Evolutionary conservation across 2,797 vertebrate species (phyloP), one percentile per base, ranked within the genome.

Genomic region (Oryzias dopingdopingensis): DNA sequence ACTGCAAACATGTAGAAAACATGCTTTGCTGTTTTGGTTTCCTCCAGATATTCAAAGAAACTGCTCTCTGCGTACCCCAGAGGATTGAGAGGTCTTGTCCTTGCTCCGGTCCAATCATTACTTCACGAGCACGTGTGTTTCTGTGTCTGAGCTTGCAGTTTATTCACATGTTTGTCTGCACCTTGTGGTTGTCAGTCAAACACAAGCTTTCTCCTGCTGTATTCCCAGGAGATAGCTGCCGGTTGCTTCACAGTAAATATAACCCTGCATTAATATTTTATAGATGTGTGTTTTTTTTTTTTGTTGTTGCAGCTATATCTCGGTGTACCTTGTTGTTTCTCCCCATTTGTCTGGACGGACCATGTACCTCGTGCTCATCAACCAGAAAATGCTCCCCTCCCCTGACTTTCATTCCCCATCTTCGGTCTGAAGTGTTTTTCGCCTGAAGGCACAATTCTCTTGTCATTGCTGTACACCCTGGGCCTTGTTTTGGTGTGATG

Each of bases 241-340:
- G 78, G 76, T 84, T 74, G 79, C 82, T 79, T 88, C 83, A 84
- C 79, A 65, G 88, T 90, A 91, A 92, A 91, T 86, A 91, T 80
- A 88, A 56, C 72, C 71, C 32, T 12, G 32, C 70, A 90, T 92
- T 86, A 92, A 93, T 92, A 92, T 91, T 92, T 92, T 74, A 92
- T 91, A 44, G 41, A 73, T 49, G 72, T 76, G 75, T 86, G 5
- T 29, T 29, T 29, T 29, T 29, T 29, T 4, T 26, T 26, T 79
- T 50, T 87, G 85, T 18, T 57, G 14, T 40, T 80, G 73, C 52
- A 17, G 64, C 59, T 63, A 65, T 66, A 56, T 75, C 77, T 81
- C 64, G 1, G 47, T 74, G 74, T 72, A 85, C 79, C 81, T 86
- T 83, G 81, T 85, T 88, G 82, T 88, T 81, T 47, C 72, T 61